Base-by-base conservation (phyloP, 2,797 vertebrate species). In the Sylvilagus floridanus region DNA sequence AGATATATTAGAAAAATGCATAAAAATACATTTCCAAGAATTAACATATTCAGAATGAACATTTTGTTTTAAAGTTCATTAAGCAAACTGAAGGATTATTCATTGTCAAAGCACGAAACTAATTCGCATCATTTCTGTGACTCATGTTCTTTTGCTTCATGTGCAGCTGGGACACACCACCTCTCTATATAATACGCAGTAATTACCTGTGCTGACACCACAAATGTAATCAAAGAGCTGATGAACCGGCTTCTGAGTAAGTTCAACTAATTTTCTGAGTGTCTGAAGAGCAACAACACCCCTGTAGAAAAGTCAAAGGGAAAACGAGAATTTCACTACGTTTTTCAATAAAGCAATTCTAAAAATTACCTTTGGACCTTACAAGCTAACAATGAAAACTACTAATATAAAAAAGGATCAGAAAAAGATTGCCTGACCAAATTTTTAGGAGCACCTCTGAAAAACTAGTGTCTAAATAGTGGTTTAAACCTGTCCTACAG, bases 181-280 rank as follows among this genome's bases (percentile, higher is more conserved):
- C 24, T 82, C 24, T 26, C 26, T 30, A 1, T 4, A 57, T 17
- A 21, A 57, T 47, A 47, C 52, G 84, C 63, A 66, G 65, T 71
- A 96, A 71, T 98, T 98, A 99, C 99, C 99, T 99, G 99, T 99
- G 98, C 99, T 99, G 96, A 99, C 99, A n/a, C 99, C 99, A 98
- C 99, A 99, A 93, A 99, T 99, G 96, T 99, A 99, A 98, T 99
- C 99, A 98, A 99, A 99, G 78, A 99, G 99, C 91, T 99, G 99
- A 98, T 99, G 98, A 98, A 99, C 98, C 0, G 99, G 99, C 97
- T 99, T 99, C 94, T 99, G 99, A 81, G 99, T 99, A 95, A 99
- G 97, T 89, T 98, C 98, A 97, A 99, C 99, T 95, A 99, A 97
- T 97, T 99, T 99, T 88, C 98, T 98, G 72, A 99, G 97, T 32